Base-by-base conservation (phyloP, 2,113 vertebrate species). In the Erpornis zantholeuca region DNA sequence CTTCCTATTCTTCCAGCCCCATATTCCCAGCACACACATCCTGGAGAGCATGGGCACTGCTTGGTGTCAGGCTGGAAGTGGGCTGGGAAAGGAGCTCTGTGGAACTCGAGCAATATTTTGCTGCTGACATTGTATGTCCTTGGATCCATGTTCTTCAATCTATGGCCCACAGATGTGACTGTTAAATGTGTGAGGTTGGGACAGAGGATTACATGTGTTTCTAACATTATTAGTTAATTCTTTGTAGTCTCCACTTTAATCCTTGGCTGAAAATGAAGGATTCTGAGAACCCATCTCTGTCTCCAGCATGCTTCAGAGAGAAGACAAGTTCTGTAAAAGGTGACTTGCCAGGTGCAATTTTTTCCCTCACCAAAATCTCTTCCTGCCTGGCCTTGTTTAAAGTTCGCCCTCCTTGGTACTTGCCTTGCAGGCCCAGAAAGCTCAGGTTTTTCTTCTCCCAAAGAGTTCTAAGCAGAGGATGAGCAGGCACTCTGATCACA, bases 401-500 rank as follows among this genome's bases (percentile, higher is more conserved):
- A 31, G 27, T 38, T 77, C 75, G 7, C 23, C 7, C 15, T 77
- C 23, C 75, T 66, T 54, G 11, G 5, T 80, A 7, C 50, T 86
- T 84, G 29, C 13, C 33, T 90, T 64, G n/a, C 35, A 45, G 28
- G 36, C 29, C 35, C 11, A 31, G 57, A 66, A 82, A 36, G 6
- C 40, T 82, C 38, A 31, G 11, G 4, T 54, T 80, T 91, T 36
- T 40, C 16, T 88, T 68, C 22, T 94, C 27, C 10, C 5, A n/a
- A 10, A 38, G 27, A 54, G 28, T 25, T 70, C 22, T 44, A 28
- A 28, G 7, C 23, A 38, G 8, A 36, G 29, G 6, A 23, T 2
- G 4, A 9, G 12, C 29, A 76, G 25, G 12, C 1, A 1, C 8
- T 49, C 24, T 1, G 3, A 5, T 59, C 44, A 12, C 0, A 2